Base-by-base conservation (phyloP, 2,888 invertebrate genomes). In the Ectemnius continuus region DNA sequence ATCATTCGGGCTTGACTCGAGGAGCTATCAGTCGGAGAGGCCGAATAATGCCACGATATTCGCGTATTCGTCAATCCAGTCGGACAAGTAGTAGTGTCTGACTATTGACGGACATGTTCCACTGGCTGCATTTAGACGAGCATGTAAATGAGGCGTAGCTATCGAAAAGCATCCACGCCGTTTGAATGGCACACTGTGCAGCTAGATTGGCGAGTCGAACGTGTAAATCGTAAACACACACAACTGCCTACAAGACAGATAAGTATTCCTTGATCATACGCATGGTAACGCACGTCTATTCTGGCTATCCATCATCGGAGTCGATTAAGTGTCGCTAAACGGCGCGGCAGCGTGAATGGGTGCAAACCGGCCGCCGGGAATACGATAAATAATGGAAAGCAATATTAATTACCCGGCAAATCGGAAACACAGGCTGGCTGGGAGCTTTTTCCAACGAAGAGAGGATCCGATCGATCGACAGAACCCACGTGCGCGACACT, bases 251-350 rank as follows among this genome's bases (percentile, higher is more conserved):
- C 36, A 36, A 36, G 36, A 8, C 36, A 11, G 36, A 36, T 36
- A 36, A 11, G 36, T 8, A 36, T 36, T 36, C 8, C 36, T 36
- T 36, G 8, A 36, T 8, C 36, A 6, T 8, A 36, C 36, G 36
- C 36, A 36, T 11, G 11, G 36, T 36, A 36, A 36, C 36, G 36
- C 36, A 36, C 23, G 2, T 11, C 36, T 8, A 36, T 36, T 36
- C 36, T 11, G 36, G 3, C 36, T 57, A 68, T 58, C 64, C 71
- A 20, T 52, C 28, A 4, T 14, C 28, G 26, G 20, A 14, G 46
- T n/a, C 60, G 63, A 72, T 75, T 72, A 72, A 77, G 75, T 68
- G 75, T 60, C 45, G 67, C 70, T 77, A 69, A 61, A 67, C 71
- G 36, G 36, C 36, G 36, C 36, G 1, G 8, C 6, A 11, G 36